Percentiles rank a stretch among this genome's conserved stretches.
Evolutionary conservation across 2,888 invertebrate species (phyloP).

Genomic region (Barypeithes pellucidus): DNA sequence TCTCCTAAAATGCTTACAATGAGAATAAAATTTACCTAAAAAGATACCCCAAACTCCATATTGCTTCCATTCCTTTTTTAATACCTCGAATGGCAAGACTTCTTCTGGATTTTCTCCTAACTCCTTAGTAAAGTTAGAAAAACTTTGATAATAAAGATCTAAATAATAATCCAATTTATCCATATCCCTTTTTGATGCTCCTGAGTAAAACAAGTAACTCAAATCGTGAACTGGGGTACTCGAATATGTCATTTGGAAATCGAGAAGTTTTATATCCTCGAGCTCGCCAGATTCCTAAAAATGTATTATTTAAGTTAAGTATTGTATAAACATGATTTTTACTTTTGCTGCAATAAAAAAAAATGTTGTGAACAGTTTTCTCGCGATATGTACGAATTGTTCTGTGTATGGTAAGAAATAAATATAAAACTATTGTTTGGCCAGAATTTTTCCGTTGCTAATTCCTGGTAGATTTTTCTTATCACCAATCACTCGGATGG

Average conservation of each 20-base stretch:
- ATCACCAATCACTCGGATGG: too few relatives aligned
- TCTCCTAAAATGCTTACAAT: too few relatives aligned
- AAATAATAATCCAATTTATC: conserved; percentile 59
- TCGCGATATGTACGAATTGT: too few relatives aligned
- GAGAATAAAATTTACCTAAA: background rate
- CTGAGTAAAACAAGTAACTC: conserved; percentile 61
- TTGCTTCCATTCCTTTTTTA: conserved; percentile 30
- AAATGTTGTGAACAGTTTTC: too few relatives aligned
- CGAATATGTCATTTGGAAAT: conserved; percentile 48
- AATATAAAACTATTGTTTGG: too few relatives aligned
- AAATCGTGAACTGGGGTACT: conserved; percentile 59
- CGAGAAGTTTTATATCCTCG: conserved; percentile 47
- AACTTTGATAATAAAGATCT: conserved; percentile 58
- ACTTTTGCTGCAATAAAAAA: too few relatives aligned
- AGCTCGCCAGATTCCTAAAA: conserved; percentile 50
- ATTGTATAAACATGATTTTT: too few relatives aligned
- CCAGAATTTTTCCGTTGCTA: too few relatives aligned
- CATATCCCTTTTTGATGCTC: conserved; percentile 57
- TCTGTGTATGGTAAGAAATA: too few relatives aligned
- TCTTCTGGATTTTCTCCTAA: conserved; percentile 56
- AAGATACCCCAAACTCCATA: conserved; percentile 15
- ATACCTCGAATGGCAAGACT: conserved; percentile 5
- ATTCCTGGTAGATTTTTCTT: too few relatives aligned
- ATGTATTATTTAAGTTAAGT: background rate
- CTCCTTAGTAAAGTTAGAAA: conserved; percentile 54